Conservation (phyloP, 2,797 vertebrate species). For the Eurystomus glaucurus region DNA sequence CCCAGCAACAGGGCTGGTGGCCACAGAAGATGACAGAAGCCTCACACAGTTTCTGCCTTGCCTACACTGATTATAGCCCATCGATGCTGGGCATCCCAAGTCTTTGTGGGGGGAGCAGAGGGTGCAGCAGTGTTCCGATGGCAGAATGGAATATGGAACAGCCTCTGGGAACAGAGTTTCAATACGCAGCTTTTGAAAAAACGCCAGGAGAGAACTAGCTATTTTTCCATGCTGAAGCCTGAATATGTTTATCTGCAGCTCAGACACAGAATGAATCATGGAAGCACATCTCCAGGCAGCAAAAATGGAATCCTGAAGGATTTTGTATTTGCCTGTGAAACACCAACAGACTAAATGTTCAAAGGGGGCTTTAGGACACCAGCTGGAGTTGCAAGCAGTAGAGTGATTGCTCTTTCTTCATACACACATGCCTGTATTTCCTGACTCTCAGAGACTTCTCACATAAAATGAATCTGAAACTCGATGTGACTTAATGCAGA, state of each 20-base stretch:
- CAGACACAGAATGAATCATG: conserved; percentile 50
- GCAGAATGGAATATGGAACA: not conserved
- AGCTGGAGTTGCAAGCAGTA: not conserved
- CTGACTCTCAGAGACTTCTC: not conserved
- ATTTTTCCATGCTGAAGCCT: conserved; percentile 64
- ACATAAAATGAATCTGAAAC: not conserved
- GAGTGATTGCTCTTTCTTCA: not conserved
- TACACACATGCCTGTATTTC: not conserved
- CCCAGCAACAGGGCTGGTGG: not conserved
- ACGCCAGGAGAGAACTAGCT: conserved; percentile 11
- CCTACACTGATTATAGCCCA: not conserved
- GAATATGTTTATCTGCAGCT: conserved; percentile 49
- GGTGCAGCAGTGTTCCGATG: not conserved
- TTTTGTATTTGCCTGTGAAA: conserved; percentile 26
- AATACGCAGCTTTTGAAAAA: conserved; percentile 1
- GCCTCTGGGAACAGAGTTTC: conserved; percentile 20
- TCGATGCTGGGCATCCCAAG: not conserved
- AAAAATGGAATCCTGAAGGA: not conserved
- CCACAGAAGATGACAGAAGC: not conserved
- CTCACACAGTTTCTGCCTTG: not conserved
- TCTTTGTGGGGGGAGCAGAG: accelerated
- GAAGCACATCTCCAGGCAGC: conserved; percentile 36
- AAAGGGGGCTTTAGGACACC: conserved; percentile 12
- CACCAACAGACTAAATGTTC: not conserved
- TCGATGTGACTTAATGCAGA: not conserved